Evolutionary conservation across 1,140 invertebrate species (phyloP).

Genomic region (Formica selysi): DNA sequence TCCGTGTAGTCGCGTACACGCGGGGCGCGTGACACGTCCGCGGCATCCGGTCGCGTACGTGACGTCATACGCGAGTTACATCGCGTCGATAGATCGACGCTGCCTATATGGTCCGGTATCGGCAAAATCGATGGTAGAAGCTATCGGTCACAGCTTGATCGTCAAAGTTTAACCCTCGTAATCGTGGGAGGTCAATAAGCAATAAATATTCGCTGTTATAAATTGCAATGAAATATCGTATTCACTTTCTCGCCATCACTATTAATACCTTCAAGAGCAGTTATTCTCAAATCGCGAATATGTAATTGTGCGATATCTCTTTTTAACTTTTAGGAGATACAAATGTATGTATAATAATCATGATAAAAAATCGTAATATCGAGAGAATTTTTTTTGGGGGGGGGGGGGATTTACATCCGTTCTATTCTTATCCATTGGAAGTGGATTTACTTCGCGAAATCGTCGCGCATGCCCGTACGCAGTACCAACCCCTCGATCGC

Average conservation of each 20-base stretch:
- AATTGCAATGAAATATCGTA: neutral
- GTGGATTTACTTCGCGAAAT: too few relatives aligned
- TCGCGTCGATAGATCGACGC: constrained; percentile 64
- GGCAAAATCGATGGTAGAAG: neutral
- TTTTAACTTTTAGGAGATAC: neutral
- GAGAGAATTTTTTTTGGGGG: neutral
- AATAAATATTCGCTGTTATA: constrained; percentile 35
- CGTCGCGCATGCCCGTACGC: constrained; percentile 35
- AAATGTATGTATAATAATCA: neutral
- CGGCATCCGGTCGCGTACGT: constrained; percentile 83
- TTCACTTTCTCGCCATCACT: neutral
- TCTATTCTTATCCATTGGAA: neutral
- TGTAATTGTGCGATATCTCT: neutral
- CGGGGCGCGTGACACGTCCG: constrained; percentile 77
- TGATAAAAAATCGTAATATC: too few relatives aligned
- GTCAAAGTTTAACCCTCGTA: constrained; percentile 44
- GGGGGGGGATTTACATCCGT: too few relatives aligned
- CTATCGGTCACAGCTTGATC: neutral
- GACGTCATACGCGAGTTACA: constrained; percentile 80
- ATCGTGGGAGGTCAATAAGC: constrained; percentile 36
- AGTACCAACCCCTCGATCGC: constrained; percentile 26
- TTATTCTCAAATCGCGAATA: neutral
- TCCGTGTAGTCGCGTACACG: constrained; percentile 72
- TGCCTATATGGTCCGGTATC: constrained; percentile 68
- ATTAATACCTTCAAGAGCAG: neutral